Evolutionary conservation across 2,797 vertebrate genomes (phyloP), one percentile per base, ranked within the genome.

Genomic region (Saguinus oedipus): DNA sequence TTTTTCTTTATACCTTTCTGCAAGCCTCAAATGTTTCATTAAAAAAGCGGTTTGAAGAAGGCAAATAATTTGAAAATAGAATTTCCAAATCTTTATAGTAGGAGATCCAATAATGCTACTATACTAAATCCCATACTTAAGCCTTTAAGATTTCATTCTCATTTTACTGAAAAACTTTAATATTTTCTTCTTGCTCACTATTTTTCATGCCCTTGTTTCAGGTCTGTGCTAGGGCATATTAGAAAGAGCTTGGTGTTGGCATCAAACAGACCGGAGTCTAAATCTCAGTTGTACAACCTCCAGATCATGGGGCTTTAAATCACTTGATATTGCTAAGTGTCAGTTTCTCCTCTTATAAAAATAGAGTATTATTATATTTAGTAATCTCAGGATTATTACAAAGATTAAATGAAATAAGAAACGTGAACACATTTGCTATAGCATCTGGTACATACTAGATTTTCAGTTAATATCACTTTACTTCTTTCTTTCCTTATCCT

Each of bases 11-110:
- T 75, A 64, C 4, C 2, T 91, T 88, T 97, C 17, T 82, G 22
- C 46, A 86, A 76, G 53, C 19, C 36, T 79, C n/a, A 86, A 61
- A 30, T 80, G 50, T 79, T 86, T 92, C n/a, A 85, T 92, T 82
- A n/a, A 36, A 85, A 74, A 88, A 79, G 81, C 44, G 33, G 33
- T 8, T 59, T 61, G 92, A 76, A 27, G 30, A 81, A 90, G 53
- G 27, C 33, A 93, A 93, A 48, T 84, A 79, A 50, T 88, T 94
- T 74, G 22, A 95, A 97, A 95, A 79, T 39, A 86, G 53, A 90
- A 92, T 91, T 64, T 93, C 50, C 39, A 50, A 86, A 64, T 88
- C 70, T 93, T 87, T 74, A 44, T 42, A n/a, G 12, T n/a, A 57
- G 46, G 93, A 88, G 17, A 55, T n/a, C 19, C 22, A 82, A 30